Base-by-base conservation (phyloP, 2,797 vertebrate genomes). In the Siniperca scherzeri region DNA sequence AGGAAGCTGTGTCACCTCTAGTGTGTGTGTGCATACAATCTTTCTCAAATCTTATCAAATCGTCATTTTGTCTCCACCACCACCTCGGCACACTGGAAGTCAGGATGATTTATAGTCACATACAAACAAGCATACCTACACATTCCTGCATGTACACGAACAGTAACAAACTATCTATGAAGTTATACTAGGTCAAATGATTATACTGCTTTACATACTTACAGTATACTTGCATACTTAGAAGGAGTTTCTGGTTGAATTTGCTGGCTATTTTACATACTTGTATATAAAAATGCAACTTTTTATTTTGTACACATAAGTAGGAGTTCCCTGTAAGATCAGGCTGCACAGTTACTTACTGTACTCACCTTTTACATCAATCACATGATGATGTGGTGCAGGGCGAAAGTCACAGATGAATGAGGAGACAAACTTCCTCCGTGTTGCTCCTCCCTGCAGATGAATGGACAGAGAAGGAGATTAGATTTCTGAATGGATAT, bases 401-500 rank as follows among this genome's bases (percentile, higher is more conserved):
- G 52, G 59, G 33, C 46, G 53, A 46, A 70, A 70, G 57, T 19
- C 5, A 3, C 3, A 33, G 4, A 48, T 14, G 16, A 50, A 50
- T 27, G 4, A 48, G 2, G 7, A 38, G 3, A 17, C 13, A 11
- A 55, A 17, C 21, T 3, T 65, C n/a, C 55, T 36, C 19, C 46
- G 10, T 22, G 64, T 55, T 10, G 11, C 38, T 40, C 12, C 33
- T 46, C 19, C 12, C 16, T 14, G 1, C 30, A 62, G 68, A 46
- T 57, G 57, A 68, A 68, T 30, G 44, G 25, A 42, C 30, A 25
- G 33, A 72, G 5, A 11, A 38, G 50, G 46, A 40, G 56, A 44
- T 77, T 16, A n/a, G 44, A 52, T 71, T 56, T 75, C 59, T 67
- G 55, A 71, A 71, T 62, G 71, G 40, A 70, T 74, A 25, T 8